These are phyloP conservation scores for Anoncus sp. DNA, from an alignment of 2,888 invertebrate species.

Conservation along the genomic window DNA sequence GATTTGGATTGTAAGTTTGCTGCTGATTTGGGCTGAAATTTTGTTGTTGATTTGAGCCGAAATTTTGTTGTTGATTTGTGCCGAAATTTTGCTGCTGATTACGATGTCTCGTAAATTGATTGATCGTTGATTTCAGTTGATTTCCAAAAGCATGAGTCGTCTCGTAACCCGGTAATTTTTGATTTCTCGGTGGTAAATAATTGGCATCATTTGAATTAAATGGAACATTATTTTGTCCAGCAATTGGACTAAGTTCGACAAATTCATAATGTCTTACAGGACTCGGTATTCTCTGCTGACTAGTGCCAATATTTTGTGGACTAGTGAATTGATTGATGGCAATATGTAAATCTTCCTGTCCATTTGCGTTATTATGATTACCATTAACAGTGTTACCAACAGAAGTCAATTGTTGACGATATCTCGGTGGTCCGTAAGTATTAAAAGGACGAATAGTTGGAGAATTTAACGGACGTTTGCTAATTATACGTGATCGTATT, in stretches of 20 bases:
- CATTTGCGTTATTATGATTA: constrained; percentile 23
- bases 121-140: constrained; percentile 30
- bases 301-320: constrained; percentile 50
- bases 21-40: not conserved
- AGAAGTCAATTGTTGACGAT: constrained; percentile 27
- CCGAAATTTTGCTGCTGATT: not conserved
- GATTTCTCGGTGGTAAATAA: constrained; percentile 80
- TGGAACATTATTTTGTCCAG: constrained; percentile 79
- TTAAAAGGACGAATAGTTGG: constrained; percentile 75
- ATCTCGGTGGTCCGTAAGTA: constrained; percentile 77
- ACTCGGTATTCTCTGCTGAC: constrained; percentile 72
- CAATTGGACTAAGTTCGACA: constrained; percentile 75
- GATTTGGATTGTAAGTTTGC: no score
- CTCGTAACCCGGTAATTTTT: constrained; percentile 73
- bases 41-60: not conserved
- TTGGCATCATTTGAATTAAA: constrained; percentile 78
- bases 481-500: constrained; percentile 70
- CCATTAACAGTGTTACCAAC: no score
- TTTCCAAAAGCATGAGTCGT: constrained; percentile 43
- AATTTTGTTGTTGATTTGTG: not conserved
- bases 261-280: constrained; percentile 74
- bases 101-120: not conserved
- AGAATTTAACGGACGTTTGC: constrained; percentile 65
- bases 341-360: constrained; percentile 61
- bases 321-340: constrained; percentile 56